These are phyloP conservation scores for Epinotia bilunana DNA, from an alignment of 2,888 invertebrate genomes.

Conservation along the genomic window DNA sequence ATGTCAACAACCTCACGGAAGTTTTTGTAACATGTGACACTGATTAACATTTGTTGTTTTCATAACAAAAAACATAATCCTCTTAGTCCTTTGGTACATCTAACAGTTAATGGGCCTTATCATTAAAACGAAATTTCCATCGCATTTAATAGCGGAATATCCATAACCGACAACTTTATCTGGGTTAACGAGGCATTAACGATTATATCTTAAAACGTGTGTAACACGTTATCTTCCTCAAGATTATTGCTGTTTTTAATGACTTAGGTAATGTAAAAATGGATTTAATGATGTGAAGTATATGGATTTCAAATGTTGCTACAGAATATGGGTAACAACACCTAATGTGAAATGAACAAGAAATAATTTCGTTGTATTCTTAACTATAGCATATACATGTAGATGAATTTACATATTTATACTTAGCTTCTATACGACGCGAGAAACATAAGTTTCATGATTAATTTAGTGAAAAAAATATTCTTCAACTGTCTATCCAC, in stretches of 20 bases:
- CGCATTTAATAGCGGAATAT: conserved; percentile 15
- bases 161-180: conserved; percentile 42
- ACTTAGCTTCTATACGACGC: too few species aligned
- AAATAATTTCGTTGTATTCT: too few species aligned
- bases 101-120: conserved; percentile 5
- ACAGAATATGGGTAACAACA: too few species aligned
- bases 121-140: conserved; percentile 17
- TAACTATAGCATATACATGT: too few species aligned
- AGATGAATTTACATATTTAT: too few species aligned
- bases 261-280: too few species aligned
- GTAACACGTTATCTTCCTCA: not conserved
- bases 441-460: too few species aligned
- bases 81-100: not conserved
- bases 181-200: conserved; percentile 64
- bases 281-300: too few species aligned
- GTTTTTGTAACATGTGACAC: not conserved
- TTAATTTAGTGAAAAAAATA: too few species aligned
- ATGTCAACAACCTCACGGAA: not conserved
- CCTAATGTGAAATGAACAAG: too few species aligned
- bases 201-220: conserved; percentile 20
- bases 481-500: too few species aligned
- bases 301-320: too few species aligned
- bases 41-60: not conserved
- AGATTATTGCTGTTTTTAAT: not conserved
- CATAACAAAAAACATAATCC: conserved; percentile 9